Evolutionary conservation across 2,797 vertebrate genomes (phyloP), one percentile per base, ranked within the genome.

Genomic region (Hypotaenidia okinawae): DNA sequence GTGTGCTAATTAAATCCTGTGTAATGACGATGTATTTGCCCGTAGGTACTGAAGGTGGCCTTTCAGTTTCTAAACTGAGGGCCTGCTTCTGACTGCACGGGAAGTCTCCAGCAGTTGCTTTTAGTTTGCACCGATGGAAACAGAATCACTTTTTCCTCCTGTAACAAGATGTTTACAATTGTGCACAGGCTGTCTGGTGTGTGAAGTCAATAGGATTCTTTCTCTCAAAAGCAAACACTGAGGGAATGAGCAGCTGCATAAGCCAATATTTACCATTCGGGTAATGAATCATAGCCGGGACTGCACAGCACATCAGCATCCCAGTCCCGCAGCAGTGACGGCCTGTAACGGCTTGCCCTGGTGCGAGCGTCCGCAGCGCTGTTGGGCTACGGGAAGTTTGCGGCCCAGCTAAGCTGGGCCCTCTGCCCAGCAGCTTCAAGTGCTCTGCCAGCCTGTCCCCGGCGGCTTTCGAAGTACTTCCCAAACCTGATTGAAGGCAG

Each of bases 301-400:
- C 55, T n/a, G n/a, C 67, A 49, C 63, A 81, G 49, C 25, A n/a
- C 0, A 5, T 37, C 37, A 58, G 49, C 25, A 25, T 73, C 59
- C 67, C 62, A 7, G 0, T n/a, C 72, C 70, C 1, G 1, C 61
- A 54, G 64, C 14, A 62, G 25, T 6, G 1, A 8, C 4, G 10
- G 82, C 67, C 41, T 63, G 22, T 21, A 5, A 15, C 0, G 5
- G 4, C n/a, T 74, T 58, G 72, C n/a, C 52, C 68, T 8, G 2
- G 25, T n/a, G 27, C 6, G 2, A 67, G 33, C 5, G 6, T 37
- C 78, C 9, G 1, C n/a, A 35, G 58, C 7, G 11, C 41, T 11
- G 5, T 10, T 0, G 0, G 76, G 67, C 55, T 61, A 37, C 0
- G 3, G 49, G 30, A 35, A 7, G 17, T 25, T 7, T 37, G 72